Conservation (phyloP, 1,140 invertebrate species). For the Arctopsyche grandis region DNA sequence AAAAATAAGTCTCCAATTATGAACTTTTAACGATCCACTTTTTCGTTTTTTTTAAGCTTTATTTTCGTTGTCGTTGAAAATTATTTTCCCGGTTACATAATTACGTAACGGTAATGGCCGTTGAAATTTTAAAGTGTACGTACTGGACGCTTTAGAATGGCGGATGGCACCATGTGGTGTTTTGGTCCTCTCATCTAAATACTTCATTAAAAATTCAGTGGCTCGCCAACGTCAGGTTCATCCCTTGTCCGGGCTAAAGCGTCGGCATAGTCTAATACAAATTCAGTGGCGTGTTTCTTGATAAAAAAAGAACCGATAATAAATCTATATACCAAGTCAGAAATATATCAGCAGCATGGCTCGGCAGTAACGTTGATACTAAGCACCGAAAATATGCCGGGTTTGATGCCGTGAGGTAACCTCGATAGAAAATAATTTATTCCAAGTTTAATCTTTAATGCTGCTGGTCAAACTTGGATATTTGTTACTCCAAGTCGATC, state of each 20-base stretch:
- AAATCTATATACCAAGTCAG: too few species aligned
- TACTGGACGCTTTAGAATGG: neutral
- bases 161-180: slow-evolving; percentile 32
- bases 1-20: neutral
- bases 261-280: neutral
- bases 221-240: slow-evolving; percentile 9
- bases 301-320: too few species aligned
- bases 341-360: too few species aligned
- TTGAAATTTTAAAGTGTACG: neutral
- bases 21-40: neutral
- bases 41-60: neutral
- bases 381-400: too few species aligned
- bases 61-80: neutral
- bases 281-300: neutral
- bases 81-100: neutral
- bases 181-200: slow-evolving; percentile 39
- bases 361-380: too few species aligned
- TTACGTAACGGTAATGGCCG: neutral
- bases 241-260: slow-evolving; percentile 19
- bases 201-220: slow-evolving; percentile 48
- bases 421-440: too few species aligned
- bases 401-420: too few species aligned
- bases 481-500: too few species aligned
- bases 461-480: too few species aligned
- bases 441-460: too few species aligned